phyloP scores from a whole-genome alignment of 2,888 invertebrate genomes.

The Perithous albicinctus region DNA sequence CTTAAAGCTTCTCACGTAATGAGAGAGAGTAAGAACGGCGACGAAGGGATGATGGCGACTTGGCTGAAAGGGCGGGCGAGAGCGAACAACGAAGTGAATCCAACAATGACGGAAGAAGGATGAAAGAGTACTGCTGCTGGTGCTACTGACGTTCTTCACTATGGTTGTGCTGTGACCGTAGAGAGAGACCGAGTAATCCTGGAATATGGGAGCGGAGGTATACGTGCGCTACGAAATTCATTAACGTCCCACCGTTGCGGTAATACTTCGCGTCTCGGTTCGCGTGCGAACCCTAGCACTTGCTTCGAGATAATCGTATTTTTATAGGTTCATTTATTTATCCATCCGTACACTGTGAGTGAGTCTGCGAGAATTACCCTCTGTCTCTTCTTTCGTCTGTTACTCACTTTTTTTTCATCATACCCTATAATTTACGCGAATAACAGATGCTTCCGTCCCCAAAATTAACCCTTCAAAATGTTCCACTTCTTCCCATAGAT shows the following conservation, averaged over 20 bases:
- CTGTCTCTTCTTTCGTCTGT: background rate
- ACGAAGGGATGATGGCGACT: constrained; percentile 18
- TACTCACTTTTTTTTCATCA: background rate
- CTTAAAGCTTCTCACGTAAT: constrained; percentile 81
- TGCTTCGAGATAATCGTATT: constrained; percentile 75
- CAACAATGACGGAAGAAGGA: constrained; percentile 32
- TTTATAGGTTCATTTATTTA: constrained; percentile 74
- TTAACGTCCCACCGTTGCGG: constrained; percentile 69
- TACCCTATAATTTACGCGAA: background rate
- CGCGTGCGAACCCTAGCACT: constrained; percentile 72
- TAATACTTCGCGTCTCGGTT: constrained; percentile 62
- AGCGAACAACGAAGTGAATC: background rate
- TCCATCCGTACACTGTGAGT: constrained; percentile 50
- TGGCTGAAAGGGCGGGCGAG: constrained; percentile 26
- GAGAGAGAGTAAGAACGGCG: constrained; percentile 67
- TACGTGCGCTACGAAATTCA: constrained; percentile 75
- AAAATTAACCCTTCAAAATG: background rate
- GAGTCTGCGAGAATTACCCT: constrained; percentile 57
- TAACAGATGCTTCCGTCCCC: too few relatives aligned
- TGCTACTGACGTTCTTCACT: constrained; percentile 5
- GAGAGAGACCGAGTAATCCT: constrained; percentile 67
- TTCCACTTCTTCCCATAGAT: background rate
- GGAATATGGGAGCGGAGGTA: constrained; percentile 63
- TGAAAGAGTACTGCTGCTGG: constrained; percentile 14
- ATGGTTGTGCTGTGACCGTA: constrained; percentile 7